Base-by-base conservation (phyloP, 2,113 vertebrate genomes). In the Ursus arctos region DNA sequence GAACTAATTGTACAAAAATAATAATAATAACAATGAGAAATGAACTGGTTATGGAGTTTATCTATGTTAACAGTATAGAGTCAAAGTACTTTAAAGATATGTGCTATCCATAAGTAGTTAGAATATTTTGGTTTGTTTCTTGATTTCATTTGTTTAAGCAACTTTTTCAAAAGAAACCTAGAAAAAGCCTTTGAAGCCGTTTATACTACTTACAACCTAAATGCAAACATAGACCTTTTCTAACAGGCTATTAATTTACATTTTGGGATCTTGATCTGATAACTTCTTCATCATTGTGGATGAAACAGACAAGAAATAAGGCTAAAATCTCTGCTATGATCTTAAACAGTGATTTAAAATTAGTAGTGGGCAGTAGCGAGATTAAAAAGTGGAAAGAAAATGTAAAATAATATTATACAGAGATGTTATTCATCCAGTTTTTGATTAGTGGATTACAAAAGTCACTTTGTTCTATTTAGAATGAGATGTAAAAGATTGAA, bases 1-100 rank as follows among this genome's bases (percentile, higher is more conserved):
- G 94, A 65, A 43, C 8, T 98, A 98, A 98, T 98, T 98, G 63
- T 88, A 97, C 93, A 92, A 95, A 92, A 33, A 67, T 16, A 67
- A 67, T 67, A 67, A 61, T 63, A 92, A 92, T 40, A 97, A 93
- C 71, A 31, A 65, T 65, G 2, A 31, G 86, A 96, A 96, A 94
- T 94, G 77, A 96, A 79, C 21, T 77, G 6, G 81, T 96, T 77
- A 11, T 93, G 28, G 55, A 74, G 21, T 31, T 22, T 43, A 36
- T 91, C 3, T 49, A 7, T 47, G 59, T 21, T n/a, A 88, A 97
- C 88, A 57, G 63, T 71, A 83, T 80, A 69, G 87, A 3, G 19
- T 88, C 24, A 77, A 76, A 95, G 36, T 82, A 88, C 4, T 93
- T 94, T 67, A 96, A 67, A 51, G 33, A 36, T 51, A 76, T 33